Percentiles rank a stretch among this genome's conserved stretches.
These are phyloP conservation scores for zebrafish (Danio rerio) DNA, from an alignment of 2,113 vertebrate species.

Conservation along the genomic window DNA sequence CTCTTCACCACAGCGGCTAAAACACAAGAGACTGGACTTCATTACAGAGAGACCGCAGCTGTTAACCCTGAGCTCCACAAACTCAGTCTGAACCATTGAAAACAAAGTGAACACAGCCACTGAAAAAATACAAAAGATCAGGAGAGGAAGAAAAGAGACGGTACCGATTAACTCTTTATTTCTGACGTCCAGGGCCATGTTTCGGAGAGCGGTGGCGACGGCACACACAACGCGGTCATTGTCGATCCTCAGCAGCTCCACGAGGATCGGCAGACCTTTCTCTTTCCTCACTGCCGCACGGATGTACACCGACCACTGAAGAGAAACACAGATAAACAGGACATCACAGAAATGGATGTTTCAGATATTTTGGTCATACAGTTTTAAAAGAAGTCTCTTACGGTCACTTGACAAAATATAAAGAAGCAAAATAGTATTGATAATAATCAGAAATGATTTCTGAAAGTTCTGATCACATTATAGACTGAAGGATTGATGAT, in stretches of 20 bases:
- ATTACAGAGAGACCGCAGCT: slow-evolving; percentile 6
- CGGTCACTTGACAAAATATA: too few species aligned
- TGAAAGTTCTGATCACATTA: too few species aligned
- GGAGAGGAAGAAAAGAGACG: slow-evolving; percentile 56
- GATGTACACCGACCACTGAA: slow-evolving; percentile 97
- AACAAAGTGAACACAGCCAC: background rate
- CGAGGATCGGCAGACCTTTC: slow-evolving; percentile 95
- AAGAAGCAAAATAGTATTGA: too few species aligned
- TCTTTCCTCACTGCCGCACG: slow-evolving; percentile 97
- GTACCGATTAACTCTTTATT: slow-evolving; percentile 98
- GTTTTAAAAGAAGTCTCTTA: too few species aligned
- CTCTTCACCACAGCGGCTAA: slow-evolving; percentile 12
- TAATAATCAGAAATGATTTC: too few species aligned
- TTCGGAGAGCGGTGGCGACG: slow-evolving; percentile 95
- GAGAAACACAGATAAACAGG: slow-evolving; percentile 18
- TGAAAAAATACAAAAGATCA: background rate
- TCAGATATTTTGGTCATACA: too few species aligned
- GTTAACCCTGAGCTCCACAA: slow-evolving; percentile 11
- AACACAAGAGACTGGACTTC: background rate
- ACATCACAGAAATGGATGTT: too few species aligned
- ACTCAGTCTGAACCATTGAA: background rate
- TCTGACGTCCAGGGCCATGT: slow-evolving; percentile 98
- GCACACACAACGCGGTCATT: slow-evolving; percentile 98
- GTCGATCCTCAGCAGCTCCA: slow-evolving; percentile 97
- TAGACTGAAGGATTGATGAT: too few species aligned